phyloP scores from a whole-genome alignment of 2,797 vertebrate species.

The Microchirus variegatus region DNA sequence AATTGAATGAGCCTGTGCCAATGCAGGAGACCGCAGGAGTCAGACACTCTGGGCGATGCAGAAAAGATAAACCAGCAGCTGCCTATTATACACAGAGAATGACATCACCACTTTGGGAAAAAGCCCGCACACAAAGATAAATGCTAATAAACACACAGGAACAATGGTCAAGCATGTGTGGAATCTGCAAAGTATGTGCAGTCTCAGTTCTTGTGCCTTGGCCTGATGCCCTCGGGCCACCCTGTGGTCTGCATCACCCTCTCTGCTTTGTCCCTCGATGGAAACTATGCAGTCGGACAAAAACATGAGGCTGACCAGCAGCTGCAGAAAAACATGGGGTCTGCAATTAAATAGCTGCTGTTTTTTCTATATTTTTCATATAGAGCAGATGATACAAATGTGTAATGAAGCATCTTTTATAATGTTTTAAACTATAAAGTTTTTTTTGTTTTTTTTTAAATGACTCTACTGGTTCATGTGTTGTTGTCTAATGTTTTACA shows the following conservation, averaged over 20 bases:
- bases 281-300: conserved; percentile 69
- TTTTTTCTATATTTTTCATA: too few species aligned
- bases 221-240: conserved; percentile 53
- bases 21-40: conserved; percentile 48
- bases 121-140: conserved; percentile 61
- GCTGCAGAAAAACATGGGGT: conserved; percentile 41
- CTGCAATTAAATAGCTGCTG: conserved; percentile 31
- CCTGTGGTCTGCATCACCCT: conserved; percentile 44
- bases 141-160: conserved; percentile 58
- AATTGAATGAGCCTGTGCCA: conserved; percentile 58
- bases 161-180: conserved; percentile 75
- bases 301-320: conserved; percentile 63
- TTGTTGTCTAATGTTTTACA: too few species aligned
- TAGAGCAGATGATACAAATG: too few species aligned
- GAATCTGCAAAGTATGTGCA: conserved; percentile 75
- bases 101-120: conserved; percentile 61
- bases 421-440: too few species aligned
- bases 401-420: too few species aligned
- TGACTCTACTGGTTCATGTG: too few species aligned
- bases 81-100: conserved; percentile 47
- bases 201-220: conserved; percentile 58
- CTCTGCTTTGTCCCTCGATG: conserved; percentile 65
- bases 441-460: too few species aligned
- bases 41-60: conserved; percentile 46
- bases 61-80: conserved; percentile 56